These are phyloP conservation scores for Ylistrum balloti DNA, from an alignment of 1,140 invertebrate genomes.

Conservation along the genomic window DNA sequence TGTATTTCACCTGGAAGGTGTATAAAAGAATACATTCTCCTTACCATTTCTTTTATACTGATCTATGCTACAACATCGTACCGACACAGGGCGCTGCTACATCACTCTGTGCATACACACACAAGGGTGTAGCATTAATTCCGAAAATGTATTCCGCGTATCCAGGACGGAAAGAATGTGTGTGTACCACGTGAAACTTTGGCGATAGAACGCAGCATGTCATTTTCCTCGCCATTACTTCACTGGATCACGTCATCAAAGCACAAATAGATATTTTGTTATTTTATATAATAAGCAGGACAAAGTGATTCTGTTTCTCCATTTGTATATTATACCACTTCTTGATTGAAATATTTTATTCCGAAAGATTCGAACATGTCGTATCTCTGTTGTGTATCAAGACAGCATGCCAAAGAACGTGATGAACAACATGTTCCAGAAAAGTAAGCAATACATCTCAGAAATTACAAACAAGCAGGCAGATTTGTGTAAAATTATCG, in stretches of 20 bases:
- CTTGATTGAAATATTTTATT: too few relatives aligned
- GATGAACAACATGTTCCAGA: not conserved
- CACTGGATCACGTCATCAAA: not conserved
- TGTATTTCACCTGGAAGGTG: too few relatives aligned
- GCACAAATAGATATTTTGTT: too few relatives aligned
- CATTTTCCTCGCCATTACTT: not conserved
- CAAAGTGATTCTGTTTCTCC: not conserved
- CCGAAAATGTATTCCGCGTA: not conserved
- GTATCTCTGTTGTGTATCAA: too few relatives aligned
- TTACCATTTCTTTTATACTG: not conserved
- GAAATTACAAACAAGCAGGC: not conserved
- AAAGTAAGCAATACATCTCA: not conserved
- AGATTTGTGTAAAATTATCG: not conserved
- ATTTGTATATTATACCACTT: too few relatives aligned
- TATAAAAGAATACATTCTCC: not conserved
- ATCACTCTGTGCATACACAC: not conserved
- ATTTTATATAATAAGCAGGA: too few relatives aligned
- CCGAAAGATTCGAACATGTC: too few relatives aligned
- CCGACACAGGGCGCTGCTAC: not conserved
- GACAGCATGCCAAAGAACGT: not conserved
- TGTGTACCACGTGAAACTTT: not conserved
- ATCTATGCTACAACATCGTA: not conserved
- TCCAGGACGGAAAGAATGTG: slow-evolving; percentile 4
- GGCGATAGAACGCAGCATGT: not conserved
- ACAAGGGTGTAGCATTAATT: not conserved